A percentile compares a stretch with the other conserved stretches of the same genome.
phyloP scores from a whole-genome alignment of 2,113 vertebrate genomes.

The Mastomys coucha region DNA sequence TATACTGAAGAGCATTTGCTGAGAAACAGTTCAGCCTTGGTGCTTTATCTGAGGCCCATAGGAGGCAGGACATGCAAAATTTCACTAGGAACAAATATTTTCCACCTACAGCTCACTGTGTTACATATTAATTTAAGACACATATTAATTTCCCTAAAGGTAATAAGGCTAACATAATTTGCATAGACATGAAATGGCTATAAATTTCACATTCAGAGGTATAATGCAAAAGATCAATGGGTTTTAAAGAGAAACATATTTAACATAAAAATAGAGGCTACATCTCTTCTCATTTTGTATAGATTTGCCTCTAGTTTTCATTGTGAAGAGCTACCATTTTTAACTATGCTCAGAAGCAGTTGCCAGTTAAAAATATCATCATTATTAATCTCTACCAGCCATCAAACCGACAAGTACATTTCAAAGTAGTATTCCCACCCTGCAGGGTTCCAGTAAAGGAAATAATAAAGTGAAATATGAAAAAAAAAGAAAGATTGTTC shows the following conservation, averaged over 20 bases:
- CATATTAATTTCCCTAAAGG: conserved; percentile 18
- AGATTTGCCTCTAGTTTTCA: conserved; percentile 84
- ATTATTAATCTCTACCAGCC: conserved; percentile 84
- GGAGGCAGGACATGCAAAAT: conserved; percentile 63
- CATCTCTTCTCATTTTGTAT: conserved; percentile 54
- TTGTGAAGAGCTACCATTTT: conserved; percentile 70
- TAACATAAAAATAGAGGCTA: conserved; percentile 62
- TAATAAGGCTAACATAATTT: conserved; percentile 48
- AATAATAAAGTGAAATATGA: conserved; percentile 88
- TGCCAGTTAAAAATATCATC: conserved; percentile 82
- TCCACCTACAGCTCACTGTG: neutral
- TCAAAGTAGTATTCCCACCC: conserved; percentile 85
- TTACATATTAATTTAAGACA: conserved; percentile 49
- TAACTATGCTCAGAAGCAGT: conserved; percentile 69
- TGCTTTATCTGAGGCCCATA: conserved; percentile 33
- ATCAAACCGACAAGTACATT: conserved; percentile 86
- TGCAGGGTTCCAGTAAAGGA: conserved; percentile 86
- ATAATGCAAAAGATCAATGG: conserved; percentile 60
- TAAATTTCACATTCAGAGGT: conserved; percentile 56
- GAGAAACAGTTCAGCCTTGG: conserved; percentile 47
- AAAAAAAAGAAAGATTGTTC: conserved; percentile 84
- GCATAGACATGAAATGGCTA: neutral
- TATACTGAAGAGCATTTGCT: conserved; percentile 34
- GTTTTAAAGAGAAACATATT: conserved; percentile 62
- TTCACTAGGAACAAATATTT: conserved; percentile 28